These are phyloP conservation scores for Plusia festucae DNA, from an alignment of 2,888 invertebrate species.

Conservation along the genomic window DNA sequence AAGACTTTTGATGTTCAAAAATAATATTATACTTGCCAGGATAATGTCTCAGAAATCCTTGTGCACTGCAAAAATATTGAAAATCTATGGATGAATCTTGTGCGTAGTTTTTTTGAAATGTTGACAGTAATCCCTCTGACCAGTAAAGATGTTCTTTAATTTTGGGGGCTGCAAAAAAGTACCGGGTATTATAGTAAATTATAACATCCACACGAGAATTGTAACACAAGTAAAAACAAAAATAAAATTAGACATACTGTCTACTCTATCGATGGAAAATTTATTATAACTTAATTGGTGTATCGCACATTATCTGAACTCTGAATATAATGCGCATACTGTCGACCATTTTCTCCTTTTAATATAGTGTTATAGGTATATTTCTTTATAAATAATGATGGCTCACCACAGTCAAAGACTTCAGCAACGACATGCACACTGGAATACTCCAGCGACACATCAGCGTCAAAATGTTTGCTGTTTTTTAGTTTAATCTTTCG, in stretches of 20 bases:
- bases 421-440: constrained; percentile 80
- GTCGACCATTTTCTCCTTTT: too few species aligned
- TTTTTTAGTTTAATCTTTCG: constrained; percentile 68
- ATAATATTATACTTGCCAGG: constrained; percentile 71
- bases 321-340: too few species aligned
- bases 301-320: too few species aligned
- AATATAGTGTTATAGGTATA: too few species aligned
- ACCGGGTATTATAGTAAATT: too few species aligned
- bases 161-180: constrained; percentile 62
- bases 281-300: too few species aligned
- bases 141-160: constrained; percentile 75
- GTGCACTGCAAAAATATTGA: constrained; percentile 84
- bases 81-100: constrained; percentile 81
- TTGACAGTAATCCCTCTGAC: constrained; percentile 77
- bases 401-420: constrained; percentile 81
- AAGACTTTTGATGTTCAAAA: not conserved
- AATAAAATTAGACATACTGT: too few species aligned
- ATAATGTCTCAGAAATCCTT: constrained; percentile 83
- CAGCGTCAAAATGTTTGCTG: constrained; percentile 76
- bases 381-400: not conserved
- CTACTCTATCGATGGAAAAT: too few species aligned
- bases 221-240: too few species aligned
- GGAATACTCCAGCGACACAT: constrained; percentile 75
- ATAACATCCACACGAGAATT: too few species aligned
- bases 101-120: constrained; percentile 81